Base-by-base conservation (phyloP, 2,888 invertebrate genomes). In the Microplitis deprimator region DNA sequence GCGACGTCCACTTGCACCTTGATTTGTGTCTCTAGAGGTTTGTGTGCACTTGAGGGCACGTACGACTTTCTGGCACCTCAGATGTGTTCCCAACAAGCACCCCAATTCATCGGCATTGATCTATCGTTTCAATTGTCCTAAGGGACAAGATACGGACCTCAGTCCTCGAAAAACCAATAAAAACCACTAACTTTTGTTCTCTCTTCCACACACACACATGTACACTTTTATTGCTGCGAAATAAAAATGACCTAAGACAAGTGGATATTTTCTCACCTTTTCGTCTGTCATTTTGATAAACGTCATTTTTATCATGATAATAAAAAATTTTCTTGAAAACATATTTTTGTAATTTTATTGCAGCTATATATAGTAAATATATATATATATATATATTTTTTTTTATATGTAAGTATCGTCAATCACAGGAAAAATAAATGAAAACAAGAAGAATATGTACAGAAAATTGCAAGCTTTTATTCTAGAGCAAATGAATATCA, bases 51-150 rank as follows among this genome's bases (percentile, higher is more conserved):
- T 50, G 50, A 60, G 71, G 64, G 71, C 65, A 65, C 65, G 74
- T 71, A 29, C 40, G 29, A 64, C 59, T 64, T 38, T 60, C 65
- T 20, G 59, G 67, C 77, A 70, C 74, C 69, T 75, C 67, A 61
- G 68, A 50, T 61, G 60, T 41, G 65, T 62, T 40, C 41, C 73
- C 20, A 16, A 20, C 64, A 62, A 39, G 41, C 7, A 68, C 62
- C 13, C 50, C 38, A 40, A 17, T 40, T 61, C 40, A 65, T 41
- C 41, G 71, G 79, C 80, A 82, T 82, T 82, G 83, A 83, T 82
- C 77, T 82, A 83, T 83, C 83, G 83, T 83, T 83, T 83, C 83
- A 83, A 83, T 83, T 81, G 83, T 83, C 82, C 79, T 80, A 77
- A 77, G 75, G 81, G 80, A 82, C 38, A 62, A 8, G 38, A 40